phyloP scores from a whole-genome alignment of 2,888 invertebrate species.

The Acanthosepion lycidas region DNA sequence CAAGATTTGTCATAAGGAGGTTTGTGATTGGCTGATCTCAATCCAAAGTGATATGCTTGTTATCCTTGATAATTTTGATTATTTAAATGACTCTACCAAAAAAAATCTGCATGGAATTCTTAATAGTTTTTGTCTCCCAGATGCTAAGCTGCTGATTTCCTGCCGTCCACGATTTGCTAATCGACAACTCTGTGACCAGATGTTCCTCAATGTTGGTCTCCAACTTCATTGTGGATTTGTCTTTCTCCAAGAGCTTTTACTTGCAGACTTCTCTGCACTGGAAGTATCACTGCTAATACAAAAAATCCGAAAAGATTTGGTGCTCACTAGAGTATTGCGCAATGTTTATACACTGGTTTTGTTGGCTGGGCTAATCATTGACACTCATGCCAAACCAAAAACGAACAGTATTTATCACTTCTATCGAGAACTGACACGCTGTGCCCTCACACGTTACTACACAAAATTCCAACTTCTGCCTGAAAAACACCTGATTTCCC shows the following conservation, averaged over 20 bases:
- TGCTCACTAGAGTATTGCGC: slow-evolving; percentile 25
- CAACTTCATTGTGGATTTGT: not conserved
- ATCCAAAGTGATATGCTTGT: slow-evolving; percentile 37
- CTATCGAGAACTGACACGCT: slow-evolving; percentile 36
- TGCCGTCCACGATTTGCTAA: slow-evolving; percentile 42
- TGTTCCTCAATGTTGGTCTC: slow-evolving; percentile 44
- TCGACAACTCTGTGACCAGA: slow-evolving; percentile 36
- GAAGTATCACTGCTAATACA: slow-evolving; percentile 38
- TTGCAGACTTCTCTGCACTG: not conserved
- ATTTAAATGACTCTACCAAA: slow-evolving; percentile 10
- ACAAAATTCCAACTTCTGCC: slow-evolving; percentile 41
- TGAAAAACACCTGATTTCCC: not conserved
- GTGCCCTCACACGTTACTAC: slow-evolving; percentile 34
- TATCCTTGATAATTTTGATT: slow-evolving; percentile 46
- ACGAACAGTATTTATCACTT: slow-evolving; percentile 45
- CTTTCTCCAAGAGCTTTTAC: slow-evolving; percentile 35
- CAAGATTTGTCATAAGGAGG: not conserved
- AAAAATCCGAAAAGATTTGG: slow-evolving; percentile 33
- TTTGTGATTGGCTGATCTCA: slow-evolving; percentile 45
- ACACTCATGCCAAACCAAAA: slow-evolving; percentile 39
- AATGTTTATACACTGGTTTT: slow-evolving; percentile 23
- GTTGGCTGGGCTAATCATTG: slow-evolving; percentile 39
- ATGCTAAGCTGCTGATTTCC: slow-evolving; percentile 39
- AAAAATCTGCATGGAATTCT: slow-evolving; percentile 37
- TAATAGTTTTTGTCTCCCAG: slow-evolving; percentile 35